Evolutionary conservation across 2,888 invertebrate species (phyloP), one percentile per base, ranked within the genome.

Genomic region (Trilocha varians): DNA sequence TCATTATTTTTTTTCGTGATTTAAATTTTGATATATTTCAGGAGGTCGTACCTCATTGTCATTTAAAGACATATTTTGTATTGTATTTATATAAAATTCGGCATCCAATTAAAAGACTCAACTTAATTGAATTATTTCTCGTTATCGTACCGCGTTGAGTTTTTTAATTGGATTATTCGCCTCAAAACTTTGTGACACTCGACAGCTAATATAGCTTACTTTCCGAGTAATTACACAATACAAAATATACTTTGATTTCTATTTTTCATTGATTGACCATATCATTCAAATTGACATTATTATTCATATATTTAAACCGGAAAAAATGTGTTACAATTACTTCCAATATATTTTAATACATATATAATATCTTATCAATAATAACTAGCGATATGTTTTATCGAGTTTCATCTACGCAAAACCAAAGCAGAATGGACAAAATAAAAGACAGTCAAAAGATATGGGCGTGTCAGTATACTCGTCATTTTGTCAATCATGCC

Each of bases 351-450:
- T 56, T 58, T 55, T 57, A 62, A 54, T 55, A 56, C 67, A 62
- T 65, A 65, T 25, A 25, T 25, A 25, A 5, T 25, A 76, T 76
- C 77, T 77, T 78, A 75, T 54, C 62, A 66, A 47, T 75, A 77
- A 70, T 53, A 57, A 70, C 84, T 83, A 83, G 77, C 84, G 84
- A 85, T 85, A 85, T 84, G 84, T 84, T 67, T 83, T 78, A 73
- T 75, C 74, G 71, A 70, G 72, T 73, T 79, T 68, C 62, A 65
- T 37, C 79, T 83, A 83, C 72, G 73, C 70, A 78, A 78, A 64
- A 59, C 49, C 59, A 72, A 66, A 55, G 78, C 75, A 73, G 75
- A 78, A 64, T 61, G 59, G 62, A 67, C 51, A 55, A 57, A 64
- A 70, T 61, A 25, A 56, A 64, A 66, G 46, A 43, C 43, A 45